Evolutionary conservation across 2,888 invertebrate genomes (phyloP), one percentile per base, ranked within the genome.

Genomic region (Apomyelois bistriatella): DNA sequence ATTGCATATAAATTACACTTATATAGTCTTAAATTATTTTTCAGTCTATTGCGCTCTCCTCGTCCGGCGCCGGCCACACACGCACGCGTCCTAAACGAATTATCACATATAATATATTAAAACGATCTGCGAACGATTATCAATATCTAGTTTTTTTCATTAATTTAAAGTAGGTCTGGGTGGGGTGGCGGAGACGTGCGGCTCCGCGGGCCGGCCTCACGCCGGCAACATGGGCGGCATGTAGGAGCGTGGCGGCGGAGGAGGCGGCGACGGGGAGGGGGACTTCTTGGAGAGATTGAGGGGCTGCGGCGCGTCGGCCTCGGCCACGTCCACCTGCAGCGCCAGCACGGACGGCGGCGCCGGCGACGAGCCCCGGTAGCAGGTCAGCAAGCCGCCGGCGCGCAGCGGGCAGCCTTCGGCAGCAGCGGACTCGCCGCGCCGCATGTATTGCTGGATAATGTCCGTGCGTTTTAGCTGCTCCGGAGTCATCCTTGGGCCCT

Each of bases 381-480:
- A 83, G 46, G 79, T 58, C 47, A 81, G 74, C 60, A 75, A 75
- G 9, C 64, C 76, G 65, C 82, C 82, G 66, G 76, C 72, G 65
- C 85, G 86, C 75, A 82, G 70, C 58, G 86, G 83, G 72, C 86
- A 85, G 55, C 68, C 73, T 83, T 68, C 55, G 58, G 91, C 86
- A 58, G 91, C 89, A 54, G 84, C 79, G 7, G 90, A 82, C 66
- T 95, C 94, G 2, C 93, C 94, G 57, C 96, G 93, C 94, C 97
- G 96, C 81, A 98, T 96, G 84, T 96, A 96, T 79, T 95, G 96
- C 85, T 97, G 97, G 76, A 98, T 96, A 73, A 97, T 95, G 83
- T 98, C 97, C 35, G 96, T 96, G 72, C 97, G 94, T 82, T 97
- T 97, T 85, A 96, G 93, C 89, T 97, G 97, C 84, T 97, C 97